These are phyloP conservation scores for Oophaga sylvatica DNA, from an alignment of 2,797 vertebrate species.

Conservation along the genomic window DNA sequence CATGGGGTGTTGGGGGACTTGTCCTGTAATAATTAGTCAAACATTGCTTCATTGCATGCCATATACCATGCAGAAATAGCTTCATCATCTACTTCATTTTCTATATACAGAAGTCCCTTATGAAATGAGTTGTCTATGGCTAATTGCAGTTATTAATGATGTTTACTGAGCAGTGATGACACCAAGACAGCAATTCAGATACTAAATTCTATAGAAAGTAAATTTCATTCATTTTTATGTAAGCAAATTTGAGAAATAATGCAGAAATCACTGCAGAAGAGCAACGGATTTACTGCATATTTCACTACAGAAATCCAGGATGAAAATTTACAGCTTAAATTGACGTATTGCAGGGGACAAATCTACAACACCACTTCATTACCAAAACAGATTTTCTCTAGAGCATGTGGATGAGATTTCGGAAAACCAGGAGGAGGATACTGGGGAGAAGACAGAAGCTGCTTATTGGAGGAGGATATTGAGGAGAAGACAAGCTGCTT, in stretches of 20 bases:
- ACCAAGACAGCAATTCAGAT: background rate
- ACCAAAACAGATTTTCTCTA: too few species aligned
- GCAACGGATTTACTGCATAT: too few species aligned
- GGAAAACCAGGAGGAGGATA: too few species aligned
- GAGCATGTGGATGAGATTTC: too few species aligned
- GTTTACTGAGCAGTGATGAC: background rate
- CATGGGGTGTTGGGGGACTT: background rate
- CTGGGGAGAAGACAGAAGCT: too few species aligned
- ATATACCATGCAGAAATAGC: background rate
- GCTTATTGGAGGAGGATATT: too few species aligned
- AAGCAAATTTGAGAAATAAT: background rate
- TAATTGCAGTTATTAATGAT: background rate
- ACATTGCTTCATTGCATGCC: background rate
- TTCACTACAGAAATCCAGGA: too few species aligned
- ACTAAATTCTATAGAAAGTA: background rate
- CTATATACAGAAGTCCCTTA: background rate
- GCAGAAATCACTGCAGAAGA: too few species aligned
- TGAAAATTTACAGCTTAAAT: too few species aligned
- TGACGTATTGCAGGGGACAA: too few species aligned
- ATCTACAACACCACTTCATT: too few species aligned
- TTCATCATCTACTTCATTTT: background rate
- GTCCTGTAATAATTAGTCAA: background rate
- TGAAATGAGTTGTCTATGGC: background rate
- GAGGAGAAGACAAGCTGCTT: too few species aligned
- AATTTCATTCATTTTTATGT: background rate